Evolutionary conservation across 2,113 vertebrate genomes (phyloP), one percentile per base, ranked within the genome.

Genomic region (Tachysurus fulvidraco): DNA sequence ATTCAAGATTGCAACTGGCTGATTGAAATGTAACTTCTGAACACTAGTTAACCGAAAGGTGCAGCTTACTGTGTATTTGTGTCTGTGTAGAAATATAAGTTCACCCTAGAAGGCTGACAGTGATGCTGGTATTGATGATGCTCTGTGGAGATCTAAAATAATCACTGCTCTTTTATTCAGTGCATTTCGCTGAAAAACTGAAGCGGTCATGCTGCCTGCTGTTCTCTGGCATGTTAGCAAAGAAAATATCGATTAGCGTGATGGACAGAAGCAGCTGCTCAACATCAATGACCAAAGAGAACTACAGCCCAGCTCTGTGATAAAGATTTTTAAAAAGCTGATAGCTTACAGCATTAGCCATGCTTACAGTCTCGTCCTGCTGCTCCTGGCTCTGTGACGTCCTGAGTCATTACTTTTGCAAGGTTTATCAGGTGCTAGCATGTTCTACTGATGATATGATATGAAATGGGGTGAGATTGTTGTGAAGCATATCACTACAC

Each of bases 221-320:
- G 74, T 55, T 54, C 50, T 54, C 50, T 28, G 23, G 74, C 74
- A 78, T 6, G 3, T 78, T 54, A 78, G n/a, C 74, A 78, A 78
- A 78, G 74, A 78, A 78, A 54, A 78, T 78, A 78, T 78, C 16
- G 74, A 78, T 54, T 54, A 78, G 74, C 46, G 8, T 28, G 74
- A 78, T 1, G 3, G 74, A 28, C 25, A 78, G 50, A 78, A 78
- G 28, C 74, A 78, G 50, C 74, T 17, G 14, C 74, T 78, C 14
- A 2, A 30, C 74, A 78, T 78, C 74, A 78, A 54, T 54, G 50
- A 78, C n/a, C 74, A 78, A 28, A 19, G 50, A 54, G 23, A 76
- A 76, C 21, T 11, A 76, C 36, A 12, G n/a, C 54, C 25, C 50
- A 78, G 50, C 46, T 77, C 50, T 5, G 11, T 17, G 46, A 54